These are phyloP conservation scores for Sylvicola cinctus DNA, from an alignment of 2,888 invertebrate genomes.

Conservation along the genomic window DNA sequence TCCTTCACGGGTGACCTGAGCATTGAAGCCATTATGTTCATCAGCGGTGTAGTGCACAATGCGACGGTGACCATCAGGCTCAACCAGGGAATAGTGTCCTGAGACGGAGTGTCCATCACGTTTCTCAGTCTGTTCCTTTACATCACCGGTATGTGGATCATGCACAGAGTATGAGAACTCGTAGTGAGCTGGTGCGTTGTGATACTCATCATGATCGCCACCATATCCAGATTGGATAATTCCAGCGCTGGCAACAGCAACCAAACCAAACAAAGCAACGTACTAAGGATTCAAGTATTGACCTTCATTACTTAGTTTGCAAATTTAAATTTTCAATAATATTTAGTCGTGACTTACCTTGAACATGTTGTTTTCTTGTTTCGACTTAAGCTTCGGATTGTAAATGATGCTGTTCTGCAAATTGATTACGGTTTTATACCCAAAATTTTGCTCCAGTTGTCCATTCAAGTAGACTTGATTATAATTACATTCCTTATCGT, in stretches of 20 bases:
- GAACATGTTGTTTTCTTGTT: too few species aligned
- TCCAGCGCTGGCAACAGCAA: background rate
- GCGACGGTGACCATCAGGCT: conserved; percentile 23
- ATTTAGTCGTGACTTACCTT: too few species aligned
- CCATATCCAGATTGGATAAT: background rate
- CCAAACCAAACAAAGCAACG: background rate
- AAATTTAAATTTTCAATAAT: too few species aligned
- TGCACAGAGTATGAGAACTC: conserved; percentile 24
- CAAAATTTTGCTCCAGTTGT: too few species aligned
- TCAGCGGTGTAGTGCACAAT: conserved; percentile 23
- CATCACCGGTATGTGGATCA: conserved; percentile 22
- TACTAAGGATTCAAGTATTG: too few species aligned
- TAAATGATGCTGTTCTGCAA: too few species aligned
- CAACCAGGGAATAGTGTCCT: conserved; percentile 22
- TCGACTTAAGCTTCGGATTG: too few species aligned
- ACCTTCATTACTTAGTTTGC: too few species aligned
- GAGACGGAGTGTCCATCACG: conserved; percentile 22
- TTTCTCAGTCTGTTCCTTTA: conserved; percentile 24
- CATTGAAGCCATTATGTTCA: conserved; percentile 21
- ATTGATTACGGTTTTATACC: too few species aligned
- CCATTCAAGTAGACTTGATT: too few species aligned
- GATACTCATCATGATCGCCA: background rate
- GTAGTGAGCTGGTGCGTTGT: conserved; percentile 17
- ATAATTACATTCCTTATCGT: too few species aligned
- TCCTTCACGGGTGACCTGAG: conserved; percentile 19